These are phyloP conservation scores for Gisinianus flammeolus DNA, from an alignment of 2,888 invertebrate species.

Conservation along the genomic window DNA sequence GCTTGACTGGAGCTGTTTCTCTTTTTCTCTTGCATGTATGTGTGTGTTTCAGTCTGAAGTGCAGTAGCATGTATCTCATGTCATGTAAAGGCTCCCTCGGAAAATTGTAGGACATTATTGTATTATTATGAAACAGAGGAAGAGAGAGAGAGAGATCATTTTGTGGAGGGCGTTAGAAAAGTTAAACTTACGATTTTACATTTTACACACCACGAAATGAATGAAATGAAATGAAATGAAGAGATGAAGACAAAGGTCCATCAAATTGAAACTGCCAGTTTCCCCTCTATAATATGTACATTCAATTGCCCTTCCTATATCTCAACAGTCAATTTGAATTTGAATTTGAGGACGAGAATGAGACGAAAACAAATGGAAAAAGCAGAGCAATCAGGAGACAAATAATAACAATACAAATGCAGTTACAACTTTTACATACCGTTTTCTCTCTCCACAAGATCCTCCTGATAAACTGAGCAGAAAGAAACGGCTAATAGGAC, in stretches of 20 bases:
- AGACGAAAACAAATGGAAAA: background rate
- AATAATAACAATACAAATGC: background rate
- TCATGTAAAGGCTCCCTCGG: constrained; percentile 1
- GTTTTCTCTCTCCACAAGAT: background rate
- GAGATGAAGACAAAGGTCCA: background rate
- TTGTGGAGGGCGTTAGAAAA: background rate
- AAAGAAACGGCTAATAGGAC: background rate
- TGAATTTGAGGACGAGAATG: too few relatives aligned
- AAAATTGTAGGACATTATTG: background rate
- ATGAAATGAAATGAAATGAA: background rate
- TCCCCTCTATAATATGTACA: too few relatives aligned
- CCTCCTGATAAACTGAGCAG: background rate
- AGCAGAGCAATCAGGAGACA: background rate
- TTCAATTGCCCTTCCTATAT: background rate
- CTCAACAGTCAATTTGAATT: background rate
- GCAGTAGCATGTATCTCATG: constrained; percentile 30
- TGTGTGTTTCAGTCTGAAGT: background rate
- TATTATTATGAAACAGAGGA: background rate
- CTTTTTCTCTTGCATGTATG: background rate
- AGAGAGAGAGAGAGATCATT: background rate
- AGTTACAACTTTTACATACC: background rate
- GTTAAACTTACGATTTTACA: background rate
- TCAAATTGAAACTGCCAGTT: background rate
- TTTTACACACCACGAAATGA: background rate
- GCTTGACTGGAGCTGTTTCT: background rate